Base-by-base conservation (phyloP, 2,888 invertebrate species). In the Polia nebulosa region DNA sequence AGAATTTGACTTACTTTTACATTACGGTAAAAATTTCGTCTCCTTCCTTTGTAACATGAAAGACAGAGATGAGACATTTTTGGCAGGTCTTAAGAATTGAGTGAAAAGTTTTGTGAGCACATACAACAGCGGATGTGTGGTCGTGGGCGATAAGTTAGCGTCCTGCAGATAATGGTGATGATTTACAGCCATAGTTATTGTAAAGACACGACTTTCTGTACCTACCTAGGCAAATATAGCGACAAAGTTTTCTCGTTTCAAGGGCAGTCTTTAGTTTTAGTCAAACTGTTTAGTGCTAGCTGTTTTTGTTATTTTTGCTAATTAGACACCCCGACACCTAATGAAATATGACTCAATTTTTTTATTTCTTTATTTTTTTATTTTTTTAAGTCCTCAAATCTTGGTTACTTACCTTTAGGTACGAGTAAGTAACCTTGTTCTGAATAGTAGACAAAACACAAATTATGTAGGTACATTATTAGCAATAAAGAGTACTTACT, bases 1-100 rank as follows among this genome's bases (percentile, higher is more conserved):
- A 71, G 59, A 74, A 81, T 78, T 81, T 68, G 71, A 45, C 71
- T 74, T 67, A 81, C 82, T 78, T 84, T 78, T 77, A 59, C 56
- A 44, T 84, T 81, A 84, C 84, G 81, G 81, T 81, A 81, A 56
- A 47, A 9, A 6, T 49, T 41, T 44, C 51, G 25, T 81, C 79
- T 69, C 75, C 20, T 34, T 81, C 51, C 32, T n/a, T 52, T 56
- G 9, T 39, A 20, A 51, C 15, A 1, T 15, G 41, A 52, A 17
- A 22, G 45, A 81, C 8, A 49, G 63, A 74, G 84, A 74, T 8
- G 15, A 39, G 8, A 29, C 0, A 41, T 73, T 71, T 76, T 72
- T 60, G 80, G 55, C 60, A 66, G 27, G 60, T 68, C 68, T 60
- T 25, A 57, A 63, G 47, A 51, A 29, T 41, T 29, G 6, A 60